These are phyloP conservation scores for Automeris io DNA, from an alignment of 2,888 invertebrate species.

Conservation along the genomic window DNA sequence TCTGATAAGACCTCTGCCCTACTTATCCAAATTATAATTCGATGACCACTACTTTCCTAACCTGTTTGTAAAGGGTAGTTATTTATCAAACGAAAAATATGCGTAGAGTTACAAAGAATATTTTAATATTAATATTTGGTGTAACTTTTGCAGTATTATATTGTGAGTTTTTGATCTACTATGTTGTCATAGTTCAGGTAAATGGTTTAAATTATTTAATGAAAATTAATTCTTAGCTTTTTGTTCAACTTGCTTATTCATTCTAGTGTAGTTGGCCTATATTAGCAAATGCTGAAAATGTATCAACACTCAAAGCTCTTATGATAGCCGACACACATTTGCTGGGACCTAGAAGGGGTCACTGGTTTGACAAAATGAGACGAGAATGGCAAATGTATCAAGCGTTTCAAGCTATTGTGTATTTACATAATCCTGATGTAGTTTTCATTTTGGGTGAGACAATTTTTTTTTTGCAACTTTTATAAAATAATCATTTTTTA, in stretches of 20 bases:
- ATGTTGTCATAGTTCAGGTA: slow-evolving; percentile 52
- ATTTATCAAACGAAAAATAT: too few relatives aligned
- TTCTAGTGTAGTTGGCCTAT: slow-evolving; percentile 85
- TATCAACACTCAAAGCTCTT: slow-evolving; percentile 78
- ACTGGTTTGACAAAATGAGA: slow-evolving; percentile 96
- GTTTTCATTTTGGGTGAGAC: slow-evolving; percentile 90
- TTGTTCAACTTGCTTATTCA: neutral
- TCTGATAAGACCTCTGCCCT: neutral
- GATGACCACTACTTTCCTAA: too few relatives aligned
- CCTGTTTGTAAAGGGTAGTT: too few relatives aligned
- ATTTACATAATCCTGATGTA: slow-evolving; percentile 88
- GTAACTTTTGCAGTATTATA: slow-evolving; percentile 39
- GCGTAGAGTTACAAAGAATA: slow-evolving; percentile 44
- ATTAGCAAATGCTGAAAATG: slow-evolving; percentile 31
- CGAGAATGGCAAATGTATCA: slow-evolving; percentile 99
- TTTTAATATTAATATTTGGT: slow-evolving; percentile 35
- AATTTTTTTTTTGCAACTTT: neutral
- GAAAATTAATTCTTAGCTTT: neutral
- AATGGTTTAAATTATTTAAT: slow-evolving; percentile 9
- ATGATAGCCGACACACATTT: slow-evolving; percentile 95
- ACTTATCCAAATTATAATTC: too few relatives aligned
- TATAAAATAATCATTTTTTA: neutral
- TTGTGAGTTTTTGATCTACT: slow-evolving; percentile 60
- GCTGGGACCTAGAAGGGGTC: slow-evolving; percentile 89
- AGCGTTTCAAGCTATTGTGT: slow-evolving; percentile 90